Evolutionary conservation across 2,113 vertebrate genomes (phyloP), one percentile per base, ranked within the genome.

Genomic region (Equus przewalskii): DNA sequence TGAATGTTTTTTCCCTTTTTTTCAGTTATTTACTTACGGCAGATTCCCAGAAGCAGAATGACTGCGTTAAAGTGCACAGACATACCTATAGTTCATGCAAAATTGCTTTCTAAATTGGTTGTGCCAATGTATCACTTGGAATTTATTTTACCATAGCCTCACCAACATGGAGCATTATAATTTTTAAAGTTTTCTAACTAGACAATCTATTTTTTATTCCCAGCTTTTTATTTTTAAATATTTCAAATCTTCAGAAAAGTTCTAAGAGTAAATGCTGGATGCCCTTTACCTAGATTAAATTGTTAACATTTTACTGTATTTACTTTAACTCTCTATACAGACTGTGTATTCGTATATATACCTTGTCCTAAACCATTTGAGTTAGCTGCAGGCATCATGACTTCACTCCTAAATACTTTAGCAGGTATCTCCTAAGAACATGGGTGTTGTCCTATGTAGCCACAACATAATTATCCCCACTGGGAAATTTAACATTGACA

Each of bases 151-250:
- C 24, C 36, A 65, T 76, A 18, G 19, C 19, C 10, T 46, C 28
- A 83, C 15, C 36, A 60, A 58, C 30, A 58, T n/a, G 62, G 64
- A 58, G 22, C 54, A 28, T 64, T 73, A 56, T 65, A 62, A n/a
- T 67, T 82, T 94, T 89, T 30, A 84, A 76, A 78, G 46, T 60
- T 84, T 51, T 24, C 58, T 70, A 78, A 54, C 46, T 91, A 91
- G n/a, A 28, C 49, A 60, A 6, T 46, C 3, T 75, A 64, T 41
- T 4, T 56, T 51, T 83, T 80, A 72, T 19, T 65, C 21, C 16
- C 28, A 22, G 69, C 36, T 95, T 85, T 58, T 95, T 44, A 67
- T 90, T 78, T 91, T 78, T 24, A 51, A 76, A 51, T 85, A 79
- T 33, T 70, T 36, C 51, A 91, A 41, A 62, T 78, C 65, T 73